A percentile compares a stretch with the other conserved stretches of the same genome.
These are phyloP conservation scores for Saimiri boliviensis DNA, from an alignment of 2,113 vertebrate genomes.

Conservation along the genomic window DNA sequence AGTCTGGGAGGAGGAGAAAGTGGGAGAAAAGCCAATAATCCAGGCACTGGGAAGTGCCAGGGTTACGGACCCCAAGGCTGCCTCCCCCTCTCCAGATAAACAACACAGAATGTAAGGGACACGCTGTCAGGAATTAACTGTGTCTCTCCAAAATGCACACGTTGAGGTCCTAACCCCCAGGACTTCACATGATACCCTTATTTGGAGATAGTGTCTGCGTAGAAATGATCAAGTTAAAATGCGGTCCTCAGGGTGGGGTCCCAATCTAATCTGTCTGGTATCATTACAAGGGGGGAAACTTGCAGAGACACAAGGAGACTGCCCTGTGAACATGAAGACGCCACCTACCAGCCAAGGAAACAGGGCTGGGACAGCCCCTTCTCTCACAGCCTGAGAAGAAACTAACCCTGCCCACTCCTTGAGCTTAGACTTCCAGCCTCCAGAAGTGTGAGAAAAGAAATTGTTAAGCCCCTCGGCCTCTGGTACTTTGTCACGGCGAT, in stretches of 20 bases:
- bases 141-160: not conserved
- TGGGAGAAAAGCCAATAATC: not conserved
- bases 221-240: not conserved
- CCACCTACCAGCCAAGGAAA: not conserved
- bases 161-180: not conserved
- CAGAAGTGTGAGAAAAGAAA: not conserved
- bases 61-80: not conserved
- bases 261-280: accelerated
- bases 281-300: not conserved
- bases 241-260: not conserved
- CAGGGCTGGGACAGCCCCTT: not conserved
- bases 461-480: too few species aligned
- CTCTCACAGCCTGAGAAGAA: not conserved
- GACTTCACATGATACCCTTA: not conserved
- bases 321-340: accelerated
- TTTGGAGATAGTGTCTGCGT: not conserved
- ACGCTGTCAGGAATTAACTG: accelerated
- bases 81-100: not conserved
- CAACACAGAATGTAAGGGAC: not conserved
- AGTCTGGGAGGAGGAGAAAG: not conserved
- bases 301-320: not conserved
- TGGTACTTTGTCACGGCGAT: not conserved
- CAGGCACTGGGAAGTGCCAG: not conserved
- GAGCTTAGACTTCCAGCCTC: not conserved
- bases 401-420: not conserved